phyloP scores from a whole-genome alignment of 2,888 invertebrate genomes.

The Nephrotoma flavescens region DNA sequence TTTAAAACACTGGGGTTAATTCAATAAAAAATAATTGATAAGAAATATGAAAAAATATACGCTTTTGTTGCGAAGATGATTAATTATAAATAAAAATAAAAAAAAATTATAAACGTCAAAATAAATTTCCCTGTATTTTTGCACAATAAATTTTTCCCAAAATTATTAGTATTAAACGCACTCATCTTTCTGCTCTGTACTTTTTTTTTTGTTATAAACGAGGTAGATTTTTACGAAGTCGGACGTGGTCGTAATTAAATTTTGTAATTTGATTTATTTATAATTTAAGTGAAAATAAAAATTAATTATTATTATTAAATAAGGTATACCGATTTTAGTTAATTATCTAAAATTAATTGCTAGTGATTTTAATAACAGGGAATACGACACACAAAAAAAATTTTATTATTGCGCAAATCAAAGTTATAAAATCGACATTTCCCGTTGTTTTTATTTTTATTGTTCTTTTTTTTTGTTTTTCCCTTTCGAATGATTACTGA shows the following conservation, averaged over 20 bases:
- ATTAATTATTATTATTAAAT: background rate
- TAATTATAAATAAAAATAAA: background rate
- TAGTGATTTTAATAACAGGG: background rate
- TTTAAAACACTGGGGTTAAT: background rate
- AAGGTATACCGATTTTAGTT: background rate
- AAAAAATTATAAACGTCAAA: constrained; percentile 2
- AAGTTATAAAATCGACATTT: background rate
- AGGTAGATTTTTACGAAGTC: background rate
- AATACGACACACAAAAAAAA: background rate
- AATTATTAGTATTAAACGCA: background rate
- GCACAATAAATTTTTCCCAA: background rate
- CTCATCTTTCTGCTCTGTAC: background rate
- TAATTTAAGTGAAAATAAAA: background rate
- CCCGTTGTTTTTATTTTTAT: background rate
- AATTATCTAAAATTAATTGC: background rate
- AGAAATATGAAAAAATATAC: background rate
- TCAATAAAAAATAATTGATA: background rate
- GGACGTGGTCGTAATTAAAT: background rate
- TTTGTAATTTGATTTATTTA: background rate
- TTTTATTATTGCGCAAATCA: background rate
- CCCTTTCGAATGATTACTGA: background rate
- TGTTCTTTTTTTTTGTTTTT: background rate
- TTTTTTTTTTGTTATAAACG: background rate
- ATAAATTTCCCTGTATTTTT: constrained; percentile 1
- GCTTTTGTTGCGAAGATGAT: background rate